Conservation (phyloP, 1,140 invertebrate species). For the Hyphantria cunea region DNA sequence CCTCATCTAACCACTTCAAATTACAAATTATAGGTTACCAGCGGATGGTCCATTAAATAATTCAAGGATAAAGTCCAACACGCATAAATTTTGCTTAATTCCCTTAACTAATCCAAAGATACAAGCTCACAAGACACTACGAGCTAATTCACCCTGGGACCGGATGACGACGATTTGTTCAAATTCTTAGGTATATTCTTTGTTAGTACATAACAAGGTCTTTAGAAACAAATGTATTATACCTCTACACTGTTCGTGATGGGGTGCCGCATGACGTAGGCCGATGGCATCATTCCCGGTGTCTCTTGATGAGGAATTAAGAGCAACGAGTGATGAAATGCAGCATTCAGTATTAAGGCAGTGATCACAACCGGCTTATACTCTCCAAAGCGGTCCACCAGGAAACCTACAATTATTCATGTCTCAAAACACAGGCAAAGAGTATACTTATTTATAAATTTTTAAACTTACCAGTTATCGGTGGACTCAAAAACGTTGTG, state of each 20-base stretch:
- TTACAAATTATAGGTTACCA: conserved; percentile 23
- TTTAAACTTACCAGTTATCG: conserved; percentile 86
- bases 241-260: conserved; percentile 86
- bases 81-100: conserved; percentile 66
- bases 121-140: conserved; percentile 71
- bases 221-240: conserved; percentile 47
- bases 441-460: neutral
- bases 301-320: conserved; percentile 89
- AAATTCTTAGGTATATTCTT: conserved; percentile 72
- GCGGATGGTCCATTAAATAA: conserved; percentile 24
- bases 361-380: conserved; percentile 90
- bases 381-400: conserved; percentile 91
- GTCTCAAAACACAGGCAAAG: conserved; percentile 4
- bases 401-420: conserved; percentile 83
- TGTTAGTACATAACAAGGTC: conserved; percentile 51
- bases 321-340: conserved; percentile 88
- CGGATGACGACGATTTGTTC: conserved; percentile 81
- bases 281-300: conserved; percentile 86
- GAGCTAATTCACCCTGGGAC: conserved; percentile 73
- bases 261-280: conserved; percentile 88
- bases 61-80: conserved; percentile 40
- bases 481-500: conserved; percentile 90
- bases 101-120: conserved; percentile 67
- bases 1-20: neutral
- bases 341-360: conserved; percentile 86